Evolutionary conservation across 2,797 vertebrate species (phyloP).

Genomic region (Bovichtus diacanthus): DNA sequence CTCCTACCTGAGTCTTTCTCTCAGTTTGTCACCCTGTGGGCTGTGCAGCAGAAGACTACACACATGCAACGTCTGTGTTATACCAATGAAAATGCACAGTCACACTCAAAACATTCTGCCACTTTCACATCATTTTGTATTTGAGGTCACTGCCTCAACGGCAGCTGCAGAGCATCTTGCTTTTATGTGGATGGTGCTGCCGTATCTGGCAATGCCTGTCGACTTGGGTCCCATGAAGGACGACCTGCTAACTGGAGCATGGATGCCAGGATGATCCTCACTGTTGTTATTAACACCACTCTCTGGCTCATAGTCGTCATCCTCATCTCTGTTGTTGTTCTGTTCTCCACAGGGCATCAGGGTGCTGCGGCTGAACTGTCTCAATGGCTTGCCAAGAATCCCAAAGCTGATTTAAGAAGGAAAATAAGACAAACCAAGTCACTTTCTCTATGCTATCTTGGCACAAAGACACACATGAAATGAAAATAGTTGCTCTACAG

Average conservation of each 20-base stretch:
- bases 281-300: constrained; percentile 48
- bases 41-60: background rate
- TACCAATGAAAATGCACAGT: constrained; percentile 6
- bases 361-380: constrained; percentile 76
- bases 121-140: constrained; percentile 40
- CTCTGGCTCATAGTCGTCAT: constrained; percentile 9
- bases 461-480: background rate
- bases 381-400: constrained; percentile 82
- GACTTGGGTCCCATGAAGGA: constrained; percentile 32
- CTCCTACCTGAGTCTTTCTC: constrained; percentile 5
- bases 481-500: background rate
- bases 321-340: constrained; percentile 53
- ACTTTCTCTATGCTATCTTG: background rate
- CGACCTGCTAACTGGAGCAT: constrained; percentile 6
- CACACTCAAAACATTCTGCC: background rate
- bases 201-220: constrained; percentile 12
- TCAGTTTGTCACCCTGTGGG: constrained; percentile 1
- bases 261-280: background rate
- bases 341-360: constrained; percentile 56
- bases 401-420: constrained; percentile 74
- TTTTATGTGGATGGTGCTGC: constrained; percentile 27
- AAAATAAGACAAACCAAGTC: background rate
- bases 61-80: background rate
- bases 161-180: constrained; percentile 46
- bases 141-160: constrained; percentile 57